These are phyloP conservation scores for Orthonevra nobilis DNA, from an alignment of 2,888 invertebrate species.

Conservation along the genomic window DNA sequence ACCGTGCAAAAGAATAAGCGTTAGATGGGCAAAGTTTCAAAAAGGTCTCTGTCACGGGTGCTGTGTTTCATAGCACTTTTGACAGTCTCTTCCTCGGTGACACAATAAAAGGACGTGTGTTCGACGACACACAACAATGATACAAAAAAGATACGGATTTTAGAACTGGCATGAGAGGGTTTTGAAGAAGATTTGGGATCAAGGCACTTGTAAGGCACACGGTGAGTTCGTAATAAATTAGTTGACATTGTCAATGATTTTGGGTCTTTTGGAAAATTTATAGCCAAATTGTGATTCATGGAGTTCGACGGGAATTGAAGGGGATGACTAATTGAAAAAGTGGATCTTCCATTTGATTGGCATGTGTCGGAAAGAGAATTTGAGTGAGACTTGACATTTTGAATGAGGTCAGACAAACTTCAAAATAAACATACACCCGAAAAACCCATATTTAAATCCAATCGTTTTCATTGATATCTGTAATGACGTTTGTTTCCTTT, in stretches of 20 bases:
- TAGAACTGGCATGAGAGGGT: not conserved
- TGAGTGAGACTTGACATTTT: no score
- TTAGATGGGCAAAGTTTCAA: constrained; percentile 3
- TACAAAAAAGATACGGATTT: constrained; percentile 30
- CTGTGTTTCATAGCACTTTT: constrained; percentile 19
- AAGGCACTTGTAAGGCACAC: constrained; percentile 3
- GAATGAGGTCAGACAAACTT: no score
- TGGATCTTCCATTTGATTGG: constrained; percentile 6
- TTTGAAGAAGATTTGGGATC: constrained; percentile 19
- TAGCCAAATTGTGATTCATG: no score
- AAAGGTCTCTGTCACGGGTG: not conserved
- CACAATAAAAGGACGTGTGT: constrained; percentile 28
- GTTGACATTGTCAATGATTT: constrained; percentile 31
- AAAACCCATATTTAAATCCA: no score
- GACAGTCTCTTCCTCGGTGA: constrained; percentile 7
- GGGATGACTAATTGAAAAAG: constrained; percentile 20
- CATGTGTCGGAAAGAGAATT: not conserved
- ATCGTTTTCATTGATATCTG: no score
- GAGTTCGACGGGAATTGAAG: not conserved
- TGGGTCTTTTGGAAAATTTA: constrained; percentile 3
- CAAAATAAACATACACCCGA: no score
- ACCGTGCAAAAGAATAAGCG: constrained; percentile 15
- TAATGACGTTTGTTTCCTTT: no score
- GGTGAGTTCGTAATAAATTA: constrained; percentile 2
- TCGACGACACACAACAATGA: constrained; percentile 6